These are phyloP conservation scores for Agrypnus murinus DNA, from an alignment of 2,888 invertebrate genomes.

Conservation along the genomic window DNA sequence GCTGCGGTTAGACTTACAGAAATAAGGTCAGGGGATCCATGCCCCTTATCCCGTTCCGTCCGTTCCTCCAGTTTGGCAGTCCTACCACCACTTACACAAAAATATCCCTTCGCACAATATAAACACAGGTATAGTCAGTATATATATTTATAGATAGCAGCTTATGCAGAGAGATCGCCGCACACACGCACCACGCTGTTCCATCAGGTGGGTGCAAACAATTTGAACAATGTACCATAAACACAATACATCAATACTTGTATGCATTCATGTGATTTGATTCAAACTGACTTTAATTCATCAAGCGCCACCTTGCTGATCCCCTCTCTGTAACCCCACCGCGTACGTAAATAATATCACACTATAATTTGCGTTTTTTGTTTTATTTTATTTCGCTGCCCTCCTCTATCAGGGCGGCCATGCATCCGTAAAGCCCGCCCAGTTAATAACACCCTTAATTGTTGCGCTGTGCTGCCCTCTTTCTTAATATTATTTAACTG, in stretches of 20 bases:
- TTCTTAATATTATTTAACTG: background rate
- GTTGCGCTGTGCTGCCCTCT: constrained; percentile 47
- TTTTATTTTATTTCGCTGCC: constrained; percentile 70
- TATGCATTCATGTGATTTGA: constrained; percentile 71
- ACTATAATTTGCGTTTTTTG: constrained; percentile 71
- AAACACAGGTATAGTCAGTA: constrained; percentile 34
- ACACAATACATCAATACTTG: constrained; percentile 59
- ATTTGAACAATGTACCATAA: constrained; percentile 44
- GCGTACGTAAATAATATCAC: constrained; percentile 65
- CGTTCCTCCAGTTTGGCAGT: constrained; percentile 70
- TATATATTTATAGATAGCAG: no score
- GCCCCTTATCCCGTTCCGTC: constrained; percentile 70
- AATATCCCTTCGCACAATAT: constrained; percentile 35
- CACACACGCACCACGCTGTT: constrained; percentile 55
- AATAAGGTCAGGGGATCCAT: constrained; percentile 70
- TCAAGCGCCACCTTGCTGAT: constrained; percentile 69
- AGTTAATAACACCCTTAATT: constrained; percentile 70
- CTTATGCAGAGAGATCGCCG: constrained; percentile 29
- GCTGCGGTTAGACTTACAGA: constrained; percentile 65
- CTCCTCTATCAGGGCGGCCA: constrained; percentile 72
- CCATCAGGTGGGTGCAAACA: constrained; percentile 53
- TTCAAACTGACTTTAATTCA: constrained; percentile 72
- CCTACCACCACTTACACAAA: constrained; percentile 46
- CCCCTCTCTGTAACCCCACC: constrained; percentile 63
- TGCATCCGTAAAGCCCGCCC: constrained; percentile 73